A percentile compares a stretch with the other conserved stretches of the same genome.
Evolutionary conservation across 2,888 invertebrate genomes (phyloP).

Genomic region (Cinara cedri): DNA sequence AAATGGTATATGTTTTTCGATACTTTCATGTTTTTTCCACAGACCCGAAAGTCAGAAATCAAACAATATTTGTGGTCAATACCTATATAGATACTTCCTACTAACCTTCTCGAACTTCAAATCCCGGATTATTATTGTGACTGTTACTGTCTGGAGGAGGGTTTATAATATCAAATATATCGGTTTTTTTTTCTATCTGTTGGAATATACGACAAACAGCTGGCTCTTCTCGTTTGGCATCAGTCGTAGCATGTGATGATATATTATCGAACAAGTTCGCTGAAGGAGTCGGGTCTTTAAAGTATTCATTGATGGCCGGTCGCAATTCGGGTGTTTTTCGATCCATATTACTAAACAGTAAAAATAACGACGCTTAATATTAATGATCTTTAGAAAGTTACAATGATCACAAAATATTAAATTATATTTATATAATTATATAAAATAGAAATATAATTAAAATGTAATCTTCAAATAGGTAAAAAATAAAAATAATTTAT

Average conservation of each 20-base stretch:
- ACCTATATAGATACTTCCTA: not conserved
- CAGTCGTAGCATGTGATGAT: conserved; percentile 57
- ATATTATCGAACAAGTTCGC: conserved; percentile 61
- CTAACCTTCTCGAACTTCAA: conserved; percentile 30
- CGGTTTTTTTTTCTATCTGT: conserved; percentile 49
- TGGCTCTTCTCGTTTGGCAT: conserved; percentile 63
- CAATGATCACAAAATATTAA: too few relatives aligned
- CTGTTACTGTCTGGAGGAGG: not conserved
- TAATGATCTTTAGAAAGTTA: not conserved
- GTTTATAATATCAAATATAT: conserved; percentile 51
- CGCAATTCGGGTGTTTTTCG: conserved; percentile 41
- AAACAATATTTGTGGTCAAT: not conserved
- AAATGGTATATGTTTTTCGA: too few relatives aligned
- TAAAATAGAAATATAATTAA: too few relatives aligned
- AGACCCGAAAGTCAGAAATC: too few relatives aligned
- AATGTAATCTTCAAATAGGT: too few relatives aligned
- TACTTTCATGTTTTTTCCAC: too few relatives aligned
- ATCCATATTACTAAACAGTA: conserved; percentile 21
- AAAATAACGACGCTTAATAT: not conserved
- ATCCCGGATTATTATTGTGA: conserved; percentile 8
- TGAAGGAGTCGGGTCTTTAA: conserved; percentile 55
- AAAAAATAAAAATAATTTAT: too few relatives aligned
- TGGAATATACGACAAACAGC: conserved; percentile 64
- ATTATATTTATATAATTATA: too few relatives aligned
- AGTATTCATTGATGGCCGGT: conserved; percentile 56